Conservation (phyloP, 2,113 vertebrate genomes). For the Labrus mixtus region DNA sequence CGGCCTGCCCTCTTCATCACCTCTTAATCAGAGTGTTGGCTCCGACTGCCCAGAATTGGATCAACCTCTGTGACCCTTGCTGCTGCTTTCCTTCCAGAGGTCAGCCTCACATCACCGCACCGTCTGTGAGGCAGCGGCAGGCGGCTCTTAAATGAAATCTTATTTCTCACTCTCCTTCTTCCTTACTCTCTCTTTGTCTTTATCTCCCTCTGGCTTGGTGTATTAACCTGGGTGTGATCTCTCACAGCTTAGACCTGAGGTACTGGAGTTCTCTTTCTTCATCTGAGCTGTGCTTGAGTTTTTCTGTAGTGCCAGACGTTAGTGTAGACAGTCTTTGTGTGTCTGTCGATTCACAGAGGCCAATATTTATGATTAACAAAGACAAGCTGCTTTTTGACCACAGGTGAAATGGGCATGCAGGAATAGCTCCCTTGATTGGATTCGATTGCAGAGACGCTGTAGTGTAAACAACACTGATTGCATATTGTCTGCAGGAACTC, state of each 20-base stretch:
- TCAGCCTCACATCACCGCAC: slow-evolving; percentile 63
- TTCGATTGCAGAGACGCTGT: slow-evolving; percentile 66
- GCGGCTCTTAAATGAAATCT: slow-evolving; percentile 65
- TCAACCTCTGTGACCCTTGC: slow-evolving; percentile 68
- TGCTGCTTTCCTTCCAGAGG: slow-evolving; percentile 66
- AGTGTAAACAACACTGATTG: slow-evolving; percentile 77
- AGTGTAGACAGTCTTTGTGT: slow-evolving; percentile 21
- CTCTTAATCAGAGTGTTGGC: slow-evolving; percentile 73
- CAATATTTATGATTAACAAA: slow-evolving; percentile 63
- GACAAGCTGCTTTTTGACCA: slow-evolving; percentile 54
- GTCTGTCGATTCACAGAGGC: slow-evolving; percentile 24
- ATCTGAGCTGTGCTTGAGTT: slow-evolving; percentile 33
- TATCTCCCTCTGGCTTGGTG: slow-evolving; percentile 56
- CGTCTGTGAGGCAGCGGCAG: slow-evolving; percentile 49
- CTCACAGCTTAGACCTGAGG: slow-evolving; percentile 36
- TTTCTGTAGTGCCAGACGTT: slow-evolving; percentile 17
- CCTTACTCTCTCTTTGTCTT: slow-evolving; percentile 67
- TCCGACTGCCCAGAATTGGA: slow-evolving; percentile 66
- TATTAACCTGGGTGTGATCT: slow-evolving; percentile 70
- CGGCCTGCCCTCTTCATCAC: slow-evolving; percentile 65
- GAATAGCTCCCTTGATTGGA: slow-evolving; percentile 66
- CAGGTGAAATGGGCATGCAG: slow-evolving; percentile 47
- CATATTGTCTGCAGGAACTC: slow-evolving; percentile 69
- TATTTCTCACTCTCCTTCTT: slow-evolving; percentile 61
- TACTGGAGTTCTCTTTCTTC: slow-evolving; percentile 24